A percentile compares a stretch with the other conserved stretches of the same genome.
These are phyloP conservation scores for Drosophila lini DNA, from an alignment of 1,140 invertebrate species.

Conservation along the genomic window DNA sequence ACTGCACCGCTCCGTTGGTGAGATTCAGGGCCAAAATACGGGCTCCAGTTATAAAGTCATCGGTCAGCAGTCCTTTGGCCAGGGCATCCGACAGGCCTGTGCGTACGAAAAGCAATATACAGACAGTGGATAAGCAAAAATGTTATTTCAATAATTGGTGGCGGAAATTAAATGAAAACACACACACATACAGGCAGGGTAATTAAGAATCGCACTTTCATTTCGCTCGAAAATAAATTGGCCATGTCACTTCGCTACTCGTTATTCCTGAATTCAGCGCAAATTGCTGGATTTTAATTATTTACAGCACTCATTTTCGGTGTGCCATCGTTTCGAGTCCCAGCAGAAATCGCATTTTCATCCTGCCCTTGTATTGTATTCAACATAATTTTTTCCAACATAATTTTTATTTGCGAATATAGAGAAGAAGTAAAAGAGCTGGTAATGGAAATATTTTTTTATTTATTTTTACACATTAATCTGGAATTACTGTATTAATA, in stretches of 20 bases:
- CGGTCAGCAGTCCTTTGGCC: slow-evolving; percentile 86
- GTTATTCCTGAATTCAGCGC: slow-evolving; percentile 23
- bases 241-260: slow-evolving; percentile 26
- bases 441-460: not conserved
- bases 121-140: slow-evolving; percentile 13
- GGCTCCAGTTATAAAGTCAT: slow-evolving; percentile 86
- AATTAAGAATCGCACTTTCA: slow-evolving; percentile 33
- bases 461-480: not conserved
- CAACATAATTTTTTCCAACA: slow-evolving; percentile 10
- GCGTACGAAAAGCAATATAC: slow-evolving; percentile 8
- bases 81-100: slow-evolving; percentile 86
- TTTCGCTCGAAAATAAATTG: slow-evolving; percentile 24
- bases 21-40: slow-evolving; percentile 87
- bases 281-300: slow-evolving; percentile 38
- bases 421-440: not conserved
- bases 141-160: slow-evolving; percentile 33
- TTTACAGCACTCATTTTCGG: slow-evolving; percentile 22
- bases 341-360: slow-evolving; percentile 14
- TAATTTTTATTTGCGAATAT: not conserved
- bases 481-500: not conserved
- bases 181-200: slow-evolving; percentile 15
- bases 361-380: slow-evolving; percentile 8
- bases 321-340: slow-evolving; percentile 4
- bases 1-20: slow-evolving; percentile 86
- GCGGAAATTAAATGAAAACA: slow-evolving; percentile 39